Evolutionary conservation across 2,113 vertebrate genomes (phyloP).

Genomic region (Microcebus lehilahytsara): DNA sequence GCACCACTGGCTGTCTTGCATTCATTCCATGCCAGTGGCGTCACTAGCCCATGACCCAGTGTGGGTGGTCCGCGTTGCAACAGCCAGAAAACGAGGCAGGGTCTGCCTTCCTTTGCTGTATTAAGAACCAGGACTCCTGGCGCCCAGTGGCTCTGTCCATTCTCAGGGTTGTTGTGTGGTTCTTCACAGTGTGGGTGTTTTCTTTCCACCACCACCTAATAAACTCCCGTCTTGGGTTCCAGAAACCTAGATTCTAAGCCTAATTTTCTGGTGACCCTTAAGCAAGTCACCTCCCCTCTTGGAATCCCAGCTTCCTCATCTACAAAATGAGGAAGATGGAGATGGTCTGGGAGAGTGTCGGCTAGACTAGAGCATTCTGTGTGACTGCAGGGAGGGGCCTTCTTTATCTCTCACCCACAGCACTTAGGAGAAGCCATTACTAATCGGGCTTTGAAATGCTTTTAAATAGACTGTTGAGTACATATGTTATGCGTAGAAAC

Average conservation of each 20-base stretch:
- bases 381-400: background rate
- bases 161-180: background rate
- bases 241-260: background rate
- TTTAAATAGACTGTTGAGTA: background rate
- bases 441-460: slow-evolving; percentile 32
- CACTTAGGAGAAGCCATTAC: background rate
- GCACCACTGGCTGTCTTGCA: background rate
- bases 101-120: background rate
- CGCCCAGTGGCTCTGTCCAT: background rate
- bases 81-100: background rate
- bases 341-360: background rate
- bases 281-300: background rate
- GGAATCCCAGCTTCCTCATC: background rate
- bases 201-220: background rate
- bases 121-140: background rate
- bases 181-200: background rate
- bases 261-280: background rate
- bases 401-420: background rate
- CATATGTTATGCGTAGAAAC: background rate
- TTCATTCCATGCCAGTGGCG: background rate
- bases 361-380: background rate
- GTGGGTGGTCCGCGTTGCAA: background rate
- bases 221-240: background rate
- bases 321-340: background rate
- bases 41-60: background rate